A percentile compares a stretch with the other conserved stretches of the same genome.
These are phyloP conservation scores for Hydra vulgaris DNA, from an alignment of 30 jellyfish, hydroid and myxozoan genomes.

Conservation along the genomic window DNA sequence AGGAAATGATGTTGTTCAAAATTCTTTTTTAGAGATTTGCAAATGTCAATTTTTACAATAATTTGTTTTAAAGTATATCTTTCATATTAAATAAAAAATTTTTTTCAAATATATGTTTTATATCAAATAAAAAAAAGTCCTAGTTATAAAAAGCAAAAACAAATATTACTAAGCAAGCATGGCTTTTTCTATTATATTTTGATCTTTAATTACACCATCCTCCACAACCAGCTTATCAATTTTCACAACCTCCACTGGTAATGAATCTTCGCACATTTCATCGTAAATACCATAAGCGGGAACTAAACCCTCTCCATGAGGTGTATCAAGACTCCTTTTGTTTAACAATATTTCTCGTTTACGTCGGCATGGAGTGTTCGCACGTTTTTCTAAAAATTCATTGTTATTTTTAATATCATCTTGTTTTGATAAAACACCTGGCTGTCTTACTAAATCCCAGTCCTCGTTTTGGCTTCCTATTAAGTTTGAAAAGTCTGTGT, in stretches of 20 bases:
- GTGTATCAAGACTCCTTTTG: conserved; percentile 44
- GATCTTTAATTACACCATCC: conserved; percentile 82
- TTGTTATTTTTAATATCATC: conserved; percentile 12
- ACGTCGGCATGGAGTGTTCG: not conserved
- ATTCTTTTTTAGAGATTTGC: too few relatives aligned
- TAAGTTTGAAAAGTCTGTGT: conserved; percentile 12
- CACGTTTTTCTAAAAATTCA: not conserved
- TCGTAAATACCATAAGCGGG: conserved; percentile 83
- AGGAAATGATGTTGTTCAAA: too few relatives aligned
- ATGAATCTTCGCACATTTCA: conserved; percentile 82
- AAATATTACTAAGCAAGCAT: conserved; percentile 31
- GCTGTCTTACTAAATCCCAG: conserved; percentile 41
- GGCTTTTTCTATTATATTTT: conserved; percentile 56
- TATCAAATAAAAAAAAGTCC: too few relatives aligned
- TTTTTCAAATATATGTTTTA: too few relatives aligned
- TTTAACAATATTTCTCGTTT: not conserved
- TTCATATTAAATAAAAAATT: too few relatives aligned
- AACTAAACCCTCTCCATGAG: conserved; percentile 78
- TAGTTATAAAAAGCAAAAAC: too few relatives aligned
- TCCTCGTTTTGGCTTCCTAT: conserved; percentile 8
- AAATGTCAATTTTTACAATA: too few relatives aligned
- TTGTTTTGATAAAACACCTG: conserved; percentile 31
- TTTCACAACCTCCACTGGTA: conserved; percentile 90
- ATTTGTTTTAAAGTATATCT: too few relatives aligned
- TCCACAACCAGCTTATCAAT: conserved; percentile 62